Percentiles rank a stretch among this genome's conserved stretches.
phyloP scores from a whole-genome alignment of 2,113 vertebrate genomes.

The Anguilla rostrata region DNA sequence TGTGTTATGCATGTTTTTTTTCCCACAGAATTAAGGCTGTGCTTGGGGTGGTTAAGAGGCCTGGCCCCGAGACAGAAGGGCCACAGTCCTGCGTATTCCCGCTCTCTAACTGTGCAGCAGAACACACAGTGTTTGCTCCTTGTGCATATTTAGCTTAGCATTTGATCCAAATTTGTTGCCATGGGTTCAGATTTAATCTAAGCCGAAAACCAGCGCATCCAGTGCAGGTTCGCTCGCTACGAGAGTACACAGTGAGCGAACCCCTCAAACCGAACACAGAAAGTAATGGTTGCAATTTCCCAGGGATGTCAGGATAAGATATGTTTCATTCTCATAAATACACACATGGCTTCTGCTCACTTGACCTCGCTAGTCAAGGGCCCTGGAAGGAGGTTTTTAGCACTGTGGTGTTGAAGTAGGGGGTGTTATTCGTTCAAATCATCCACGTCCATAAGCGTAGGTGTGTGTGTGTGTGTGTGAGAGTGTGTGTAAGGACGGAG shows the following conservation, averaged over 20 bases:
- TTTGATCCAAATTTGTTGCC: not conserved
- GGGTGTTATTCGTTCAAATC: not conserved
- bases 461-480: too few relatives aligned
- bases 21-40: not conserved
- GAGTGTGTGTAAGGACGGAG: too few relatives aligned
- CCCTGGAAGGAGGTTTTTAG: not conserved
- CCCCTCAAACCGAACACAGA: too few relatives aligned
- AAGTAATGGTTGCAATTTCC: too few relatives aligned
- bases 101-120: not conserved
- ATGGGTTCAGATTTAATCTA: not conserved
- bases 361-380: not conserved
- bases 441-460: too few relatives aligned
- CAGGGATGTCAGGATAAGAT: too few relatives aligned
- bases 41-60: too few relatives aligned
- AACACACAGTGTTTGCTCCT: not conserved
- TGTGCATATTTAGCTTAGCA: not conserved
- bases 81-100: not conserved
- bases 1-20: conserved; percentile 51
- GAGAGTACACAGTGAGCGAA: too few relatives aligned
- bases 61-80: too few relatives aligned
- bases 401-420: not conserved
- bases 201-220: not conserved
- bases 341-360: not conserved
- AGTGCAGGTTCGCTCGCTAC: not conserved
- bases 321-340: not conserved